Evolutionary conservation across 2,797 vertebrate genomes (phyloP).

Genomic region (Esox masquinongy): DNA sequence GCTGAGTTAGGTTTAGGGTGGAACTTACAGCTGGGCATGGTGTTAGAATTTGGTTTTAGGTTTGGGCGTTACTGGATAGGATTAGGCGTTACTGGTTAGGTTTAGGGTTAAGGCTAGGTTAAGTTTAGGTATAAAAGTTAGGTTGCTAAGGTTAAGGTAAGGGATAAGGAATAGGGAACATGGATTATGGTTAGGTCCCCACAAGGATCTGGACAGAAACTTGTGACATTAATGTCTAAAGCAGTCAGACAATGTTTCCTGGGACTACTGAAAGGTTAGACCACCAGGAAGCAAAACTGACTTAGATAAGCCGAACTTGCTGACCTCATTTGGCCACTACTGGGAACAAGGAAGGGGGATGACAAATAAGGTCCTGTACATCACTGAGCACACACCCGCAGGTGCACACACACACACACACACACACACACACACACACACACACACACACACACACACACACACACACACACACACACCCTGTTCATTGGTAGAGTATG

Average conservation of each 20-base stretch:
- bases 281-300: conserved; percentile 12
- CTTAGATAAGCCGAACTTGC: conserved; percentile 7
- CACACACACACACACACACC: neutral
- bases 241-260: conserved; percentile 33
- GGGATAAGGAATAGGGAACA: too few relatives aligned
- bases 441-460: neutral
- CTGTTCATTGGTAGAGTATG: too few relatives aligned
- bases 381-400: neutral
- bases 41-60: too few relatives aligned
- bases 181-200: too few relatives aligned
- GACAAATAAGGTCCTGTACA: neutral
- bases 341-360: neutral
- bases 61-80: too few relatives aligned
- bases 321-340: conserved; percentile 21
- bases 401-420: neutral
- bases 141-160: too few relatives aligned
- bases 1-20: too few relatives aligned
- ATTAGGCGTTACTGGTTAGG: too few relatives aligned
- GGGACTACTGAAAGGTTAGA: neutral
- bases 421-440: neutral
- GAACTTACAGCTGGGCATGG: too few relatives aligned
- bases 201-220: too few relatives aligned
- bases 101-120: too few relatives aligned
- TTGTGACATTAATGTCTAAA: conserved; percentile 22
- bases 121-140: too few relatives aligned